These are phyloP conservation scores for Gari tellinella DNA, from an alignment of 2,888 invertebrate genomes.

Conservation along the genomic window DNA sequence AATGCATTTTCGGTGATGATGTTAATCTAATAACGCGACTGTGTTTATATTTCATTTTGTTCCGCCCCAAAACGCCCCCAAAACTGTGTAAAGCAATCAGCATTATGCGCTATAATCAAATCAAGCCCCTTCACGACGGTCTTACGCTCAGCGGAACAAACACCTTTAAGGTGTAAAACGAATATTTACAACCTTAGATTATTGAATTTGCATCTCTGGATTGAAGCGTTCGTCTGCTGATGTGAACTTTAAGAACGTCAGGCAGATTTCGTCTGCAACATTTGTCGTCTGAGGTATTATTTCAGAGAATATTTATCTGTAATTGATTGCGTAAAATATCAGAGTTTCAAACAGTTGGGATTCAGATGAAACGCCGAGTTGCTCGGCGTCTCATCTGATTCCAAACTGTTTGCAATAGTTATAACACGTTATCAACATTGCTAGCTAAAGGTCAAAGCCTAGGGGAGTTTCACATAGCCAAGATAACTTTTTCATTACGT, in stretches of 20 bases:
- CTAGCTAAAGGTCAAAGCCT: slow-evolving; percentile 15
- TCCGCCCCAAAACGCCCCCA: slow-evolving; percentile 43
- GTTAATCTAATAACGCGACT: slow-evolving; percentile 21
- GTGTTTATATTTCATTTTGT: slow-evolving; percentile 8
- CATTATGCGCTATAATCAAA: not conserved
- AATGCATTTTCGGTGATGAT: not conserved
- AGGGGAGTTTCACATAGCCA: slow-evolving; percentile 1
- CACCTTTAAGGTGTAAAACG: slow-evolving; percentile 39
- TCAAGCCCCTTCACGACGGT: not conserved
- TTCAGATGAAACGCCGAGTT: too few relatives aligned
- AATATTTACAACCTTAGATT: slow-evolving; percentile 17
- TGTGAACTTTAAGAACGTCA: too few relatives aligned
- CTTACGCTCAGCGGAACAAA: not conserved
- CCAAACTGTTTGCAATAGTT: too few relatives aligned
- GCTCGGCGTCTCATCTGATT: too few relatives aligned
- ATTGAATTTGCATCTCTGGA: slow-evolving; percentile 25
- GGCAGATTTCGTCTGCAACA: too few relatives aligned
- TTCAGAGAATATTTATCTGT: too few relatives aligned
- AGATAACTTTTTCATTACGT: slow-evolving; percentile 19
- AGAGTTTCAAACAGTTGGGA: too few relatives aligned
- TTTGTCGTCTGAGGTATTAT: too few relatives aligned
- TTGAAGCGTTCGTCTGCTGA: slow-evolving; percentile 7
- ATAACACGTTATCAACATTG: too few relatives aligned
- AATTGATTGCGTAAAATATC: too few relatives aligned
- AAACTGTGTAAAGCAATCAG: slow-evolving; percentile 36